Base-by-base conservation (phyloP, 2,888 invertebrate genomes). In the Agrochola lota region DNA sequence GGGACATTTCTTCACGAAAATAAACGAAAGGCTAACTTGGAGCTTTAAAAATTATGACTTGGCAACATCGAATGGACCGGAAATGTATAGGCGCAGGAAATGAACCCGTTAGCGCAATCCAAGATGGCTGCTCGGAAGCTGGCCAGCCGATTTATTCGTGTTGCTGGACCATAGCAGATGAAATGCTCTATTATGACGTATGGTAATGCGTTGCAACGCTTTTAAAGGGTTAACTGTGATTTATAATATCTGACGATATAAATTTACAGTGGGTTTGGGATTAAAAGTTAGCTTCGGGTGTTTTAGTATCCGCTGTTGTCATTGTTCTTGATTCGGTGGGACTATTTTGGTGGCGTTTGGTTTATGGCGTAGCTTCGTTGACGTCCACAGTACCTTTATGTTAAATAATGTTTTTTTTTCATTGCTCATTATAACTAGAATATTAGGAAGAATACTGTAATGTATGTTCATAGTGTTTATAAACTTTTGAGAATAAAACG, bases 51-150 rank as follows among this genome's bases (percentile, higher is more conserved):
- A 95, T 94, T 93, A 93, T 94, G 94, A 94, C 93, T 94, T 94
- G 93, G 94, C 95, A 95, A 91, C 94, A 93, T 93, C 94, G 93
- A 94, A 93, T 92, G 91, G 91, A 90, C 92, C 94, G 96, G 95
- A 96, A 95, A 94, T 94, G 95, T 95, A 96, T 96, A 96, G 96
- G 96, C 95, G 92, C 95, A 95, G 96, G 96, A 96, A 96, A 96
- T 96, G 96, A 96, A 96, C 95, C 95, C 94, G 96, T 95, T 95
- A 95, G 95, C 93, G 92, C 95, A 94, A 94, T 95, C 92, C 95
- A 96, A 96, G 96, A 96, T 96, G 95, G 95, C 96, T 85, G 92
- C 66, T 85, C 89, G 94, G 94, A 94, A 92, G 89, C 89, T 90
- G 90, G 90, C 86, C 89, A 89, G 90, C 82, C 93, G 94, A 94